Evolutionary conservation across 2,113 vertebrate species (phyloP).

Genomic region (Otolemur garnettii): DNA sequence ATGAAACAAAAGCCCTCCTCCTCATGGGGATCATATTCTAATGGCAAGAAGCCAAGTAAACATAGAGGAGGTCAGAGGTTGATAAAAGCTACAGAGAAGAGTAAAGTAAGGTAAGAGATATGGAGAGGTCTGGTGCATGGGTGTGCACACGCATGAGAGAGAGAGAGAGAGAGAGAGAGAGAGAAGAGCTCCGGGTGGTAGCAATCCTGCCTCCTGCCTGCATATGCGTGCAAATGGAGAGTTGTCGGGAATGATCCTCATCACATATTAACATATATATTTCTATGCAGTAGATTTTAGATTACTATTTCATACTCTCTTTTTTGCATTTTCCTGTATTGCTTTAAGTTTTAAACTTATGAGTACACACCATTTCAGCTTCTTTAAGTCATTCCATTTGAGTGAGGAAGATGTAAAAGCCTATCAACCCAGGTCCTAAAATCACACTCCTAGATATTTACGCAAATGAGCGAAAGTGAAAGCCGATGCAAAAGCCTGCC

Average conservation of each 20-base stretch:
- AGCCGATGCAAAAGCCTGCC: neutral
- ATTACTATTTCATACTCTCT: neutral
- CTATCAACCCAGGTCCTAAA: neutral
- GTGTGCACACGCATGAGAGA: neutral
- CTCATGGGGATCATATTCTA: neutral
- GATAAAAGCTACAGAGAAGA: neutral
- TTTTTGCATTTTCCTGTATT: neutral
- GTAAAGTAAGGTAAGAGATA: neutral
- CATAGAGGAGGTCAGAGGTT: neutral
- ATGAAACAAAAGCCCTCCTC: neutral
- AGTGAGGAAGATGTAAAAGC: conserved; percentile 19
- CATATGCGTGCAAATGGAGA: no score
- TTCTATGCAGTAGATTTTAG: neutral
- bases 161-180: neutral
- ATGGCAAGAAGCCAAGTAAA: neutral
- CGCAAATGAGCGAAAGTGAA: conserved; percentile 15
- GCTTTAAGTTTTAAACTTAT: neutral
- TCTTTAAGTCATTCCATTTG: neutral
- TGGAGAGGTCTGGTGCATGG: neutral
- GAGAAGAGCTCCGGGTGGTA: neutral
- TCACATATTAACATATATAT: conserved; percentile 1
- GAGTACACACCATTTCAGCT: neutral
- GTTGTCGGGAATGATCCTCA: neutral
- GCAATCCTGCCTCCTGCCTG: neutral
- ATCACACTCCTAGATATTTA: neutral